Conservation (phyloP, 92 coral and sea anemone species). For the Epizoanthus stellaris region DNA sequence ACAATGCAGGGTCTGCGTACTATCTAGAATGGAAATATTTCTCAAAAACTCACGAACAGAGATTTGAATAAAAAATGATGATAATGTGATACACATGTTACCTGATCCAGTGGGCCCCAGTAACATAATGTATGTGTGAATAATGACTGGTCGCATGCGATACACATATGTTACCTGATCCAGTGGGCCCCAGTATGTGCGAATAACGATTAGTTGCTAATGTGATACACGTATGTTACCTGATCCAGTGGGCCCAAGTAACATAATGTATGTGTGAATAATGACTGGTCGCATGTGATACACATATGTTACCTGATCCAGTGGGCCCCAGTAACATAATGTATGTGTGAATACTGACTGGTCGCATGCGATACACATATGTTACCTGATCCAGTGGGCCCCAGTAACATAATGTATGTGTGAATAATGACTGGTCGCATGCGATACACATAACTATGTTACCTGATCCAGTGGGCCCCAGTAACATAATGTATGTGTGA, state of each 20-base stretch:
- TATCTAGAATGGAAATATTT: too few relatives aligned
- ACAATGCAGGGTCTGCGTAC: too few relatives aligned
- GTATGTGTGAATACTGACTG: constrained; percentile 24
- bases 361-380: neutral
- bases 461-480: constrained; percentile 99
- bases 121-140: constrained; percentile 64
- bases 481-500: constrained; percentile 66
- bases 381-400: constrained; percentile 98
- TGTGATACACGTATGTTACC: constrained; percentile 53
- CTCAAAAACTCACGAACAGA: too few relatives aligned
- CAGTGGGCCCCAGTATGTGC: constrained; percentile 87
- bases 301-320: constrained; percentile 80
- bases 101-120: constrained; percentile 99
- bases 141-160: neutral
- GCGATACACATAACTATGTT: neutral
- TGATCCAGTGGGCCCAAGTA: constrained; percentile 98
- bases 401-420: constrained; percentile 78
- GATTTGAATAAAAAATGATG: too few relatives aligned
- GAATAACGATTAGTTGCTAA: neutral
- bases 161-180: constrained; percentile 74
- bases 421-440: neutral
- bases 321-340: constrained; percentile 95
- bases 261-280: constrained; percentile 58
- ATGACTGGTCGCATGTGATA: neutral
- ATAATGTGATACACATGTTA: neutral